Evolutionary conservation across 92 coral and sea anemone species (phyloP), one percentile per base, ranked within the genome.

Genomic region (Ricordea florida): DNA sequence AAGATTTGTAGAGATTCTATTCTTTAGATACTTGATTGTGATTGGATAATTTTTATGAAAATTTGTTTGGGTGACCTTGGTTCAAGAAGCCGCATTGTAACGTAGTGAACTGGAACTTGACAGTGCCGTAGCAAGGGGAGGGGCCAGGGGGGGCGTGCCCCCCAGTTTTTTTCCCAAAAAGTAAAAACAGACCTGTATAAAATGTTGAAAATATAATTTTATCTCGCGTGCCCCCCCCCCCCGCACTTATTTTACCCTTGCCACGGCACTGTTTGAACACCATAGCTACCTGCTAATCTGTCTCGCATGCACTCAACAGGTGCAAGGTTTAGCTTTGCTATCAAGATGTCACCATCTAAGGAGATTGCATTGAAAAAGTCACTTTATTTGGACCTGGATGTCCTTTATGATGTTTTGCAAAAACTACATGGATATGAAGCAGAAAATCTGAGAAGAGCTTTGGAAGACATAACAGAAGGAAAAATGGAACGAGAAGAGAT

Each of bases 241-340:
- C n/a, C n/a, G n/a, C n/a, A n/a, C n/a, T n/a, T 16, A 18, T 5
- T 9, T 18, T 1, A 4, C 3, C 2, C n/a, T 20, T 47, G 28
- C 17, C 33, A 4, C 33, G 10, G 32, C 35, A 9, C 4, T 21
- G 8, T n/a, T 49, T 47, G 14, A 21, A 18, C 22, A n/a, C 41
- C 3, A 13, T 37, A 6, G 24, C 28, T 53, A 53, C 20, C 18
- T 6, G 8, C 2, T 13, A 0, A 3, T 16, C 33, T 27, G 14
- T 33, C 15, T 61, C 24, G 10, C n/a, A 9, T n/a, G n/a, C n/a
- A 5, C 4, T 51, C 52, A 35, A 8, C 36, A 92, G 97, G 85
- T 52, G 91, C 93, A 14, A 81, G 97, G 53, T 89, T 72, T 11
- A 84, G 89, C 16, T 76, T 92, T 73, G 97, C 97, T 22, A 69